Evolutionary conservation across 1,140 invertebrate species (phyloP).

Genomic region (Latrodectus geometricus): DNA sequence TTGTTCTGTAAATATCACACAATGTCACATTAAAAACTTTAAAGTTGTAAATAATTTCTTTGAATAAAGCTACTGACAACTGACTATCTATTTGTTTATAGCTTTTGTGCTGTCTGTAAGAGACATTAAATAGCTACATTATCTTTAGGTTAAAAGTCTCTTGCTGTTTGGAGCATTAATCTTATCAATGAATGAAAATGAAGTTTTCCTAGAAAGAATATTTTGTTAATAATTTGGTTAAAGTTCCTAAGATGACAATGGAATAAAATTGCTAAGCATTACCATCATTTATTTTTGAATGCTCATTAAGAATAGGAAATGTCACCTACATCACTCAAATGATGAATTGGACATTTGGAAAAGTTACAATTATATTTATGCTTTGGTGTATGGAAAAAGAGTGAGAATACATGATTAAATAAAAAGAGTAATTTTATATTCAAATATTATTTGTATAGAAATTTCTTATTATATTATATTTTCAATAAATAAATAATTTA

Average conservation of each 20-base stretch:
- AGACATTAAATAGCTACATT: background rate
- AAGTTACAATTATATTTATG: no score
- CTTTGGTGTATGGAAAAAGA: no score
- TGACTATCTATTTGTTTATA: background rate
- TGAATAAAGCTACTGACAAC: background rate
- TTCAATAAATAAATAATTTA: no score
- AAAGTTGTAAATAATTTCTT: background rate
- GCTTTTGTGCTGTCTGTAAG: background rate
- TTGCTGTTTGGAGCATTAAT: background rate
- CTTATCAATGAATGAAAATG: background rate
- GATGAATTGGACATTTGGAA: no score
- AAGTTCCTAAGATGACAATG: background rate
- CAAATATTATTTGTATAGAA: no score
- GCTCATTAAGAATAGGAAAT: background rate
- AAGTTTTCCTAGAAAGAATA: background rate
- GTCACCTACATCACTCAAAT: background rate
- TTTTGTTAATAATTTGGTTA: background rate
- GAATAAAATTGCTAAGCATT: background rate
- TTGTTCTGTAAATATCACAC: background rate
- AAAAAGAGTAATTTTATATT: no score
- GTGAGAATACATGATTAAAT: no score
- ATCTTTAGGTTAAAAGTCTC: background rate
- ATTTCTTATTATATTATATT: no score
- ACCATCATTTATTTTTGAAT: background rate
- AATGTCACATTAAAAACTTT: background rate